Evolutionary conservation across 2,797 vertebrate species (phyloP).

Genomic region (Diplodus sargus): DNA sequence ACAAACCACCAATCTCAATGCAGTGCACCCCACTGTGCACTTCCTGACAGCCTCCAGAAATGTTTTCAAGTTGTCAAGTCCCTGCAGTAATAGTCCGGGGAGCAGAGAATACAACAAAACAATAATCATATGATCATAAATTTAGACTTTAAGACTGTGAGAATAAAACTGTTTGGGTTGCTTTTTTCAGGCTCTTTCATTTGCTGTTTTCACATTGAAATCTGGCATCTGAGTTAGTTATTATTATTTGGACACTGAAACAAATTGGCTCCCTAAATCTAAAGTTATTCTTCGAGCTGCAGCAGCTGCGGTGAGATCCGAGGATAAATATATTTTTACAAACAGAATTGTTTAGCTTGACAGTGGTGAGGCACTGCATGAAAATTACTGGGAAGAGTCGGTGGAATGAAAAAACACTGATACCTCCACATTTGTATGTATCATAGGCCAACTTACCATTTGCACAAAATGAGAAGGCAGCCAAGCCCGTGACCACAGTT

Average conservation of each 20-base stretch:
- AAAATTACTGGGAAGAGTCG: slow-evolving; percentile 5
- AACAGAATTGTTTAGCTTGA: slow-evolving; percentile 36
- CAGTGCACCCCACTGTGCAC: slow-evolving; percentile 73
- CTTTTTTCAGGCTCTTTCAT: slow-evolving; percentile 47
- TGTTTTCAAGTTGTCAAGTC: slow-evolving; percentile 79
- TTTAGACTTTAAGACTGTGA: slow-evolving; percentile 60
- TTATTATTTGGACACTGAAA: slow-evolving; percentile 46
- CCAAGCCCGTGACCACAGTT: too few species aligned
- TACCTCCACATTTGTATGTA: too few species aligned
- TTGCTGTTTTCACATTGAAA: slow-evolving; percentile 46
- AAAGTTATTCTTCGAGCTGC: slow-evolving; percentile 14
- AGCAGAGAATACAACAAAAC: slow-evolving; percentile 68
- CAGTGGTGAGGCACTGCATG: not conserved
- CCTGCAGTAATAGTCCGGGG: slow-evolving; percentile 66
- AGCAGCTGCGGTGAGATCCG: slow-evolving; percentile 22
- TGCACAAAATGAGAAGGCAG: too few species aligned
- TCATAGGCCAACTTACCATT: too few species aligned
- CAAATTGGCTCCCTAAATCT: slow-evolving; percentile 42
- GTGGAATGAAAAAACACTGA: too few species aligned
- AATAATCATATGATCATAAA: slow-evolving; percentile 75
- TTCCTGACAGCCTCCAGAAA: slow-evolving; percentile 78
- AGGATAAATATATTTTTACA: slow-evolving; percentile 27
- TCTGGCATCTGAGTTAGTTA: slow-evolving; percentile 25
- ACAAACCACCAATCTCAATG: slow-evolving; percentile 73
- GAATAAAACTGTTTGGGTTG: slow-evolving; percentile 51